Conservation (phyloP, 2,797 vertebrate species). For the Phoebastria nigripes region DNA sequence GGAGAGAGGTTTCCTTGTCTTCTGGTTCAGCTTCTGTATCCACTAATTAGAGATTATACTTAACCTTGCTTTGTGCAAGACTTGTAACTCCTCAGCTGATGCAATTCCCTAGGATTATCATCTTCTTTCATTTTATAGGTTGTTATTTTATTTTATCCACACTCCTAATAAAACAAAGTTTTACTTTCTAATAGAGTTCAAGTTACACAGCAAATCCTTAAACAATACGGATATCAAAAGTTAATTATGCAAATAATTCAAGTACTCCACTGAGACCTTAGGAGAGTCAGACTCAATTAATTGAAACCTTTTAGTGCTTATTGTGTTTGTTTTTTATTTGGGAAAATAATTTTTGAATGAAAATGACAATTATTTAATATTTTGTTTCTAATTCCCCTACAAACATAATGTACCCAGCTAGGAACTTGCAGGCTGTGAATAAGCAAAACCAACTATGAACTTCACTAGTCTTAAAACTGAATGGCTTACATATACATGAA, state of each 20-base stretch:
- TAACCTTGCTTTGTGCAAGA: background rate
- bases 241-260: conserved; percentile 21
- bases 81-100: background rate
- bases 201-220: background rate
- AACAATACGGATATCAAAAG: background rate
- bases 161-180: background rate
- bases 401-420: background rate
- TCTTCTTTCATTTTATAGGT: background rate
- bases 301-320: background rate
- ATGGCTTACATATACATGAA: background rate
- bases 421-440: background rate
- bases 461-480: background rate
- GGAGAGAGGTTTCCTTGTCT: background rate
- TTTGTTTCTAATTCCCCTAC: background rate
- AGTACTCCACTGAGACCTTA: background rate
- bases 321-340: background rate
- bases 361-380: background rate
- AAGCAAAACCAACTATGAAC: background rate
- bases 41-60: background rate
- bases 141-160: background rate
- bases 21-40: background rate
- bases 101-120: background rate
- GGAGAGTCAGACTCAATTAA: conserved; percentile 1
- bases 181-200: background rate
- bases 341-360: background rate